These are phyloP conservation scores for Steatornis caripensis DNA, from an alignment of 2,113 vertebrate species.

Conservation along the genomic window DNA sequence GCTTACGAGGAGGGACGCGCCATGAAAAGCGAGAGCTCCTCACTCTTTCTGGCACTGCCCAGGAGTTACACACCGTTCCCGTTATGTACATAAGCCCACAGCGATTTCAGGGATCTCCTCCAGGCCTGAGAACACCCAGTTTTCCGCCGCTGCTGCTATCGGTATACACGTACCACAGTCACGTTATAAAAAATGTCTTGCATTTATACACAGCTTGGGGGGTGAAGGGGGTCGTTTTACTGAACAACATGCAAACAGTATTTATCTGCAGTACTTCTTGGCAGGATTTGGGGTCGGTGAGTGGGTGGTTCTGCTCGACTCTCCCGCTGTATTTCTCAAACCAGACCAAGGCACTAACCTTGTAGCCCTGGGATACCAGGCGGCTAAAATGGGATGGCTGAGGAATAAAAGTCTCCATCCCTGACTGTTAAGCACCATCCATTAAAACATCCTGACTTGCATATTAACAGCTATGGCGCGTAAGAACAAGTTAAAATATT, in stretches of 20 bases:
- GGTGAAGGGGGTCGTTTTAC: background rate
- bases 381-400: background rate
- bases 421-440: background rate
- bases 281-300: background rate
- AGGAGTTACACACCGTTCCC: rapidly evolving
- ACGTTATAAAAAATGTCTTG: background rate
- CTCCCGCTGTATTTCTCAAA: background rate
- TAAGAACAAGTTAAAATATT: background rate
- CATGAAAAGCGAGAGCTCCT: background rate
- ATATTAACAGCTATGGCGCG: rapidly evolving
- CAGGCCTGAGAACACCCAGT: background rate
- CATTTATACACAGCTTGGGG: rapidly evolving
- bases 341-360: background rate
- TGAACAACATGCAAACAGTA: background rate
- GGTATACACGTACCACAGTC: rapidly evolving
- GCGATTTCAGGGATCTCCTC: background rate
- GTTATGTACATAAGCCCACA: rapidly evolving
- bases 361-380: background rate
- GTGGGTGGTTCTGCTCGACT: background rate
- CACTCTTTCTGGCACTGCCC: background rate
- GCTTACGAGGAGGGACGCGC: rapidly evolving
- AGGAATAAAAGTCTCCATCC: background rate
- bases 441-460: background rate
- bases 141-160: background rate
- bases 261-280: rapidly evolving